phyloP scores from a whole-genome alignment of 2,797 vertebrate genomes.

The Mycteria americana region DNA sequence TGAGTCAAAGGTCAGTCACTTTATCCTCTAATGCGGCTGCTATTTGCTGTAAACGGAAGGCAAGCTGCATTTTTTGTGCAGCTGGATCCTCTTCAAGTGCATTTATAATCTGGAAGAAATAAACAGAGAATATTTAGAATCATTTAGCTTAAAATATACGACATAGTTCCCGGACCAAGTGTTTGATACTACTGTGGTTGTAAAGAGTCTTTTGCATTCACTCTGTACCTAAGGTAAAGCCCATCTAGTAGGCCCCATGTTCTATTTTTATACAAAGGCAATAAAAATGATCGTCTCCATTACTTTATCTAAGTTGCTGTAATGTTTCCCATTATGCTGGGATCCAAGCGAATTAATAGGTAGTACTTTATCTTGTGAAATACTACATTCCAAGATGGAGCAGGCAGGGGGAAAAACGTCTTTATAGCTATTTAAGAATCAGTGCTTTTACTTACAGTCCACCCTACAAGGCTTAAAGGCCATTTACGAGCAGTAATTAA shows the following conservation, averaged over 20 bases:
- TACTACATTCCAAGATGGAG: not conserved
- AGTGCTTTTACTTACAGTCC: not conserved
- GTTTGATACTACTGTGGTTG: not conserved
- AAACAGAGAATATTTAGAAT: conserved; percentile 33
- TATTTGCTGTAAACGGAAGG: conserved; percentile 95
- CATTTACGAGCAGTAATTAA: not conserved
- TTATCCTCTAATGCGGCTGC: conserved; percentile 96
- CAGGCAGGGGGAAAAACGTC: not conserved
- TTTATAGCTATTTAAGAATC: not conserved
- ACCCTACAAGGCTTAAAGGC: not conserved
- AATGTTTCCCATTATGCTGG: not conserved
- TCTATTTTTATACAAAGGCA: not conserved
- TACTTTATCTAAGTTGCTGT: not conserved
- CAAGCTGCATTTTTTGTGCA: conserved; percentile 97
- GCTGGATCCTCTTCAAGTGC: conserved; percentile 94
- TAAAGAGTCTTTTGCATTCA: not conserved
- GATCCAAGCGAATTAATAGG: not conserved
- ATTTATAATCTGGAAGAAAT: conserved; percentile 86
- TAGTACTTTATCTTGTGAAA: not conserved
- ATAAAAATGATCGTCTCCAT: not conserved
- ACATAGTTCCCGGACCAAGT: not conserved
- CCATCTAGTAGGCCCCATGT: not conserved
- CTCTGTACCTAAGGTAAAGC: not conserved
- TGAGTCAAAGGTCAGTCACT: conserved; percentile 94
- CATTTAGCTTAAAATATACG: not conserved